Evolutionary conservation across 2,888 invertebrate species (phyloP), one percentile per base, ranked within the genome.

Genomic region (Anoplius nigerrimus): DNA sequence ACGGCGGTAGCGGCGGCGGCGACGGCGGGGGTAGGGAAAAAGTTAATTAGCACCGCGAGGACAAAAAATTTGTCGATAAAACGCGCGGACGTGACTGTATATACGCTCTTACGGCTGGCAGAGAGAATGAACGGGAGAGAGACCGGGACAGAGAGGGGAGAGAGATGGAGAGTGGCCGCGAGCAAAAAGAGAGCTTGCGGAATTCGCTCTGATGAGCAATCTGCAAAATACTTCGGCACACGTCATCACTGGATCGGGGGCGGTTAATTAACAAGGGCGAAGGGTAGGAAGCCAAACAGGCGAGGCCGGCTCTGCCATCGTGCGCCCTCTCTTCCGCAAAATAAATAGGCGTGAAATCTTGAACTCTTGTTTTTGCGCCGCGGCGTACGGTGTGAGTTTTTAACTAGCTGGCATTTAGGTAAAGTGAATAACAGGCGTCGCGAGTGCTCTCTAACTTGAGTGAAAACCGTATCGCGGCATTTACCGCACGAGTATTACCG

Each of bases 301-400:
- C 6, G 24, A 24, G 24, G 24, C 24, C 2, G 24, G 6, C 3
- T 24, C 3, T 6, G 24, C 24, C n/a, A n/a, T n/a, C n/a, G 24
- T 6, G 24, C 24, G 24, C 34, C 11, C 34, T 6, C 34, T 6
- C 24, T 24, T 6, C 6, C 34, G 34, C 34, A 34, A 34, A 34
- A 34, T 34, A 34, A 34, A 34, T 13, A 34, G 34, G 34, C 54
- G 60, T 58, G 48, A 66, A 72, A 65, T 62, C 67, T 62, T 46
- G 16, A 62, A 46, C 56, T 62, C 60, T 67, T 63, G 62, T 66
- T 55, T 46, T 27, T 48, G n/a, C 16, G 4, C 18, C 48, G 55
- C 18, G n/a, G n/a, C 63, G 43, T 22, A 24, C 27, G n/a, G 52
- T 71, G 58, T 55, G 51, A 62, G 48, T 56, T 55, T 48, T 46